Evolutionary conservation across 2,888 invertebrate genomes (phyloP), one percentile per base, ranked within the genome.

Genomic region (Enchytraeus crypticus): DNA sequence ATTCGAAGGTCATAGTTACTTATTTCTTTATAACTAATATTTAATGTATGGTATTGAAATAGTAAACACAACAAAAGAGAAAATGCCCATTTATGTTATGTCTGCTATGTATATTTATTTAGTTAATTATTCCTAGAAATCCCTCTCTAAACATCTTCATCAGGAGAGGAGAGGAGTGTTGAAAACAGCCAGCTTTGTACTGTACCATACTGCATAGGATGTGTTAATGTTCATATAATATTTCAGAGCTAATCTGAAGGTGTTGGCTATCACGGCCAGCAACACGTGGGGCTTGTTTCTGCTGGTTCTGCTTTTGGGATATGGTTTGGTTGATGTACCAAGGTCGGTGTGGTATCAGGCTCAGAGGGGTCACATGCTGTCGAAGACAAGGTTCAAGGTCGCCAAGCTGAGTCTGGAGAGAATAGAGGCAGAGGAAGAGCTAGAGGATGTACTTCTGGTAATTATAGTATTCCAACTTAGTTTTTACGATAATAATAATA

Each of bases 281-380:
- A 99, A 99, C 77, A 98, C 98, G 0, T 99, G 98, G 98, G 98
- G 98, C 61, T 82, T 99, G 57, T 93, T 97, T 77, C 82, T 98
- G 33, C 82, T 99, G 53, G 91, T 98, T 53, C 81, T 98, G 27
- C 82, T 99, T 65, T 84, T 98, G 26, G 91, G 85, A 2, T 96
- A 97, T 80, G 95, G 97, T 0, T 83, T 98, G 60, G 96, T 99
- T 0, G 96, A 97, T 81, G 90, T 98, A 2, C 84, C 84, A 0
- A 84, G 96, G 61, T 88, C 87, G 67, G 81, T 95, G 46, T 98
- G 96, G 93, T 88, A 91, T 74, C 87, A 87, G 71, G 88, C 92
- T 2, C 89, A 89, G 76, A 87, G 87, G 64, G 89, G 88, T 51
- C 88, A 90, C 72, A 57, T 95, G 60, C 87, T 88, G 61, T 87